Evolutionary conservation across 2,888 invertebrate species (phyloP).

Genomic region (Herminia tarsipennalis): DNA sequence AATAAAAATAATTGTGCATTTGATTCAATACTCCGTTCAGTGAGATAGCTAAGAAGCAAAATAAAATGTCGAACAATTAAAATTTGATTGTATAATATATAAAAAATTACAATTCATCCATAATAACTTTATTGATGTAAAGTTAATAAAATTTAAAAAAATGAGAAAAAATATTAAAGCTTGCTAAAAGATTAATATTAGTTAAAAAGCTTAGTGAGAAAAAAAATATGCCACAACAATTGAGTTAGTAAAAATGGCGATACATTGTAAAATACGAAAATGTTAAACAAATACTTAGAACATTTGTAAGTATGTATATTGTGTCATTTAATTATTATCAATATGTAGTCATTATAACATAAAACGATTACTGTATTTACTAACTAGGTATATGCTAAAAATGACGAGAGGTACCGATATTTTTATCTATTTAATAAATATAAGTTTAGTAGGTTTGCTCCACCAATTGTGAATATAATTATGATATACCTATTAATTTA

Average conservation of each 20-base stretch:
- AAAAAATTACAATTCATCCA: constrained; percentile 44
- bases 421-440: too few species aligned
- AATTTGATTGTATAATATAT: constrained; percentile 42
- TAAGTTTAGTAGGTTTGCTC: background rate
- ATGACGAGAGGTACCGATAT: too few species aligned
- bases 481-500: constrained; percentile 4
- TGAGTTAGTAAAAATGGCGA: constrained; percentile 43
- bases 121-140: constrained; percentile 42
- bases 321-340: constrained; percentile 15
- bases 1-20: constrained; percentile 56
- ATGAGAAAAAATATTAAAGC: constrained; percentile 41
- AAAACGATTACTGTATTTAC: constrained; percentile 5
- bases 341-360: constrained; percentile 31
- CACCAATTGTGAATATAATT: constrained; percentile 6
- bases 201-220: constrained; percentile 43
- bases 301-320: constrained; percentile 23
- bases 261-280: constrained; percentile 23
- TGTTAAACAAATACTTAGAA: constrained; percentile 27
- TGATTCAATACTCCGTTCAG: constrained; percentile 50
- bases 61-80: constrained; percentile 46
- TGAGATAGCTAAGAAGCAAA: constrained; percentile 44
- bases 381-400: background rate
- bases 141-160: constrained; percentile 43
- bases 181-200: constrained; percentile 47
- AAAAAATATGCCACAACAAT: constrained; percentile 35